Evolutionary conservation across 2,113 vertebrate species (phyloP), one percentile per base, ranked within the genome.

Genomic region (Sinocyclocheilus maitianheensis): DNA sequence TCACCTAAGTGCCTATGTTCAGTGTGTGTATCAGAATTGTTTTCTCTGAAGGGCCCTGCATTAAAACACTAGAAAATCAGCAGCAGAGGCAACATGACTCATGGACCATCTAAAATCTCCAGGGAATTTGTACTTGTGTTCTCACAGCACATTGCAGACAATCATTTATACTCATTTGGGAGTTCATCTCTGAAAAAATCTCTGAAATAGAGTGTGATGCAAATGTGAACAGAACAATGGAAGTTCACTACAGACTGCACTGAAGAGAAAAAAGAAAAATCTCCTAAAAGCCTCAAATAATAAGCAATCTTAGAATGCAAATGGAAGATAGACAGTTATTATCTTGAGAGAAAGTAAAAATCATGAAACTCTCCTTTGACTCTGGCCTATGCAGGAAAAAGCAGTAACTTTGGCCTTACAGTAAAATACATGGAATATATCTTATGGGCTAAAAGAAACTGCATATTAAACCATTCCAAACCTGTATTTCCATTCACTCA

Each of bases 231-330:
- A 65, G 40, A 81, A 3, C n/a, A 24, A 46, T 65, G 13, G 37
- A 46, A 40, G 34, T 62, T 13, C 10, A 63, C 12, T 43, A 26
- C 12, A 48, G 78, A 46, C 58, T 26, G 37, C 37, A 48, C 3
- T 16, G 30, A 34, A 34, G 30, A 34, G 2, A 34, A 3, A 46
- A 46, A 1, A 18, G 3, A 34, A 71, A n/a, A 26, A 63, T 65
- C 78, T 34, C 77, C 30, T 62, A 62, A 79, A 80, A 80, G 77
- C 60, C 60, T 48, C 14, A 65, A 30, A 80, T 80, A 65, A 67
- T 63, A 65, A 48, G 18, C 37, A 46, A 3, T 80, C n/a, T 26
- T 18, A 46, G n/a, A 65, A 48, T 30, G 60, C 60, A 67, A 81
- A 48, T 65, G 79, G 60, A 65, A 63, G 6, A 62, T 63, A 43